phyloP scores from a whole-genome alignment of 2,888 invertebrate genomes.

The Sialis lutaria region DNA sequence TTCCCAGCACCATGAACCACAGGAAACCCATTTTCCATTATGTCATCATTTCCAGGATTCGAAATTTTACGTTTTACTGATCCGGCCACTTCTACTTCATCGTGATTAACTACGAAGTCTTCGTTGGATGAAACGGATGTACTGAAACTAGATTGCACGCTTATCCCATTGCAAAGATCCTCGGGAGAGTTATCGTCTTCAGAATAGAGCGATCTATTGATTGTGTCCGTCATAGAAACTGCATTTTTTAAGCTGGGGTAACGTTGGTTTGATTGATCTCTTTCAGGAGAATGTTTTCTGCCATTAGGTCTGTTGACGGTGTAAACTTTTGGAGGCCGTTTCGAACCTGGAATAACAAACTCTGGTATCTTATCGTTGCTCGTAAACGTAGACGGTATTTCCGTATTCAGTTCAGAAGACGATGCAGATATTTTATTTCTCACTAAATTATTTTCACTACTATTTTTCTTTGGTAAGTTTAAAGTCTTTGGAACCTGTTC shows the following conservation, averaged over 20 bases:
- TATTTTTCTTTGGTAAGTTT: no score
- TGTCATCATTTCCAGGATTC: not conserved
- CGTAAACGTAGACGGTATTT: not conserved
- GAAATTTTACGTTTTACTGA: not conserved
- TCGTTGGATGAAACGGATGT: not conserved
- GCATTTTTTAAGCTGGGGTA: not conserved
- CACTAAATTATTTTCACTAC: no score
- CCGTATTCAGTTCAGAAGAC: no score
- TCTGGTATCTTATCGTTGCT: constrained; percentile 6
- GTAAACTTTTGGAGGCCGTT: constrained; percentile 6
- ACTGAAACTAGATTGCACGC: no score
- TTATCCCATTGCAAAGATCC: not conserved
- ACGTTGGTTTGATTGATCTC: not conserved
- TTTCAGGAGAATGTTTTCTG: not conserved
- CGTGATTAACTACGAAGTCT: not conserved
- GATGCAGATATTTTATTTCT: no score
- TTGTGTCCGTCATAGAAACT: not conserved
- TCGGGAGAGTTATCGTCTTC: not conserved
- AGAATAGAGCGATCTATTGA: not conserved
- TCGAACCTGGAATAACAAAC: constrained; percentile 8
- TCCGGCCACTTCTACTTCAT: not conserved
- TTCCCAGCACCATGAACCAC: not conserved
- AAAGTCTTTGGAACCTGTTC: no score
- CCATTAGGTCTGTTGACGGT: not conserved
- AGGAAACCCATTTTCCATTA: not conserved